Evolutionary conservation across 2,113 vertebrate species (phyloP), one percentile per base, ranked within the genome.

Genomic region (Pyxicephalus adspersus): DNA sequence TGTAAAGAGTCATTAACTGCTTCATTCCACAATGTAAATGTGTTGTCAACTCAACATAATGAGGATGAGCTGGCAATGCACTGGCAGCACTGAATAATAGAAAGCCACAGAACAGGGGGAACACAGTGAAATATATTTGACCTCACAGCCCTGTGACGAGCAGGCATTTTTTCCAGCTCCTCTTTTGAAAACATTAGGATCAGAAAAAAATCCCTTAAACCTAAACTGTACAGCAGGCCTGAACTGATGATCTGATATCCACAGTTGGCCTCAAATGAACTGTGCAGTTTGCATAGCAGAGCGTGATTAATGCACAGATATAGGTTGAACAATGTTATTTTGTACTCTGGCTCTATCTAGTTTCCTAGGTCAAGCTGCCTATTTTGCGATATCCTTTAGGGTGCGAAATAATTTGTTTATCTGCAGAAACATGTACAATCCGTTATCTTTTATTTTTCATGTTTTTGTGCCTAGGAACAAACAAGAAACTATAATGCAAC

Each of bases 241-340:
- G 68, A 64, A 73, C 58, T 34, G 68, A 38, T 71, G 51, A 31
- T 75, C 70, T 75, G 70, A 82, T 75, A 75, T 82, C 71, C 50
- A 58, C 70, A 82, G 80, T 60, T 81, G 79, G 68, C 79, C 79
- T 81, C 68, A 81, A 64, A 60, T 81, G 80, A 82, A 75, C 80
- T 66, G 71, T 82, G 71, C 71, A 82, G 78, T 64, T 73, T 73
- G 78, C 77, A 81, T 64, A 82, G 45, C 70, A 74, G 79, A 65
- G 79, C 61, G 51, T 75, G 70, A 82, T 82, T 75, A 75, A 82
- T 82, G 71, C 50, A 74, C 80, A 82, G 70, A 82, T 82, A 82
- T 82, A 82, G 80, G 80, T 58, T 82, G 61, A 58, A 54, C 61
- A 34, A 64, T 65, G 52, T 75, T 75, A 22, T 81, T 74, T 50